Evolutionary conservation across 2,797 vertebrate genomes (phyloP), one percentile per base, ranked within the genome.

Genomic region (Fistularia commersonii): DNA sequence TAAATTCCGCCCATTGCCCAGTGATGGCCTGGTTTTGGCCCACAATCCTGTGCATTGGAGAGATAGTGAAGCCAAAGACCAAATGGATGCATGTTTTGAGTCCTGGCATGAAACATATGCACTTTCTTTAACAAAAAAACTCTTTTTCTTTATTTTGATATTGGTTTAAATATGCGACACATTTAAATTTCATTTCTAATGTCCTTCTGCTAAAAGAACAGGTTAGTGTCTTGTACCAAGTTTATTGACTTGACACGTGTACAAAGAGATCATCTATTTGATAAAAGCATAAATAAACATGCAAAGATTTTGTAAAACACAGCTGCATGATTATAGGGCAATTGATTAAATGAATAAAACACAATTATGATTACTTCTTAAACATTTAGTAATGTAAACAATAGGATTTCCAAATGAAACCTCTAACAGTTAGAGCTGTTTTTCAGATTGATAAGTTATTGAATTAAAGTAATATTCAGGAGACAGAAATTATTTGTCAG

Each of bases 351-450:
- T 54, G 2, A 37, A 37, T 13, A 58, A 60, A 66, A 31, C 7
- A 44, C 48, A 45, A 36, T 34, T 66, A 35, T 69, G 70, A 66
- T 59, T 31, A 51, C 11, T 46, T 23, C 48, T 59, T 42, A 32
- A 65, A 71, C 50, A 67, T 53, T 50, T 61, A 0, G 49, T 15
- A 61, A 51, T 77, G 75, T 85, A 86, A 87, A 87, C 74, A 77
- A 42, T 32, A 13, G 43, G 1, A 49, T 58, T 64, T 48, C 12
- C 48, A 33, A 33, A 13, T 40, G 9, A 51, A 66, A 45, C 8
- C 33, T 42, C 0, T 40, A 57, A 63, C 51, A 41, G 3, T 8
- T 44, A 57, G 5, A 57, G 12, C 39, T 37, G 32, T 35, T 38
- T 60, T 32, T 54, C 45, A 48, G 42, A 48, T 66, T 8, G 41